Percentiles rank a stretch among this genome's conserved stretches.
These are phyloP conservation scores for Drosophila peninsularis DNA, from an alignment of 2,888 invertebrate genomes.

Conservation along the genomic window DNA sequence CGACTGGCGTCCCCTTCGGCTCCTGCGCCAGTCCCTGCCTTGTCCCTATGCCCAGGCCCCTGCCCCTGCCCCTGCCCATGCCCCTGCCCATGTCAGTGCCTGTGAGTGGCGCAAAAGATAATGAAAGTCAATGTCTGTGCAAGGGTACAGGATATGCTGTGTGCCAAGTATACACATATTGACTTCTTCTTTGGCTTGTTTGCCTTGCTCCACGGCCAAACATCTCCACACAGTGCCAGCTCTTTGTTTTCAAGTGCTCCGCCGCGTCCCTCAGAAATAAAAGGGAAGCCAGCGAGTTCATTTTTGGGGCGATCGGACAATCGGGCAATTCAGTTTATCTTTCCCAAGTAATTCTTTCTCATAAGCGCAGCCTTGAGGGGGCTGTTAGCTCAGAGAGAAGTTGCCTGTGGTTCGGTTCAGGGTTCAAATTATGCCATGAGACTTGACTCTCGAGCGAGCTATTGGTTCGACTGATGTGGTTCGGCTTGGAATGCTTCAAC, in stretches of 20 bases:
- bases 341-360: conserved; percentile 52
- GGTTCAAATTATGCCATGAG: not conserved
- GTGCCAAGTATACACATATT: conserved; percentile 23
- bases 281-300: conserved; percentile 2
- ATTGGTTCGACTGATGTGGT: not conserved
- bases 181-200: conserved; percentile 1
- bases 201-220: conserved; percentile 17
- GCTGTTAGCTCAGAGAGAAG: not conserved
- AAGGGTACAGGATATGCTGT: conserved; percentile 77
- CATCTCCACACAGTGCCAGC: conserved; percentile 49
- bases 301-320: conserved; percentile 26
- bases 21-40: conserved; percentile 4
- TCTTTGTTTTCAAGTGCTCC: conserved; percentile 52
- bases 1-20: conserved; percentile 21
- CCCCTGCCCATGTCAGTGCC: not conserved
- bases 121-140: conserved; percentile 78
- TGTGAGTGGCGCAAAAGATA: conserved; percentile 72
- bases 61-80: conserved; percentile 1
- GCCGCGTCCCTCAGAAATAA: conserved; percentile 3
- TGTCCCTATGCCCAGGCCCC: not conserved
- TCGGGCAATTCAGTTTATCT: conserved; percentile 32
- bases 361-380: conserved; percentile 1
- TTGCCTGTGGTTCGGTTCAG: not conserved
- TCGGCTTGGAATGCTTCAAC: not conserved
- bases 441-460: too few relatives aligned